Base-by-base conservation (phyloP, 2,888 invertebrate species). In the Diaphora mendica region DNA sequence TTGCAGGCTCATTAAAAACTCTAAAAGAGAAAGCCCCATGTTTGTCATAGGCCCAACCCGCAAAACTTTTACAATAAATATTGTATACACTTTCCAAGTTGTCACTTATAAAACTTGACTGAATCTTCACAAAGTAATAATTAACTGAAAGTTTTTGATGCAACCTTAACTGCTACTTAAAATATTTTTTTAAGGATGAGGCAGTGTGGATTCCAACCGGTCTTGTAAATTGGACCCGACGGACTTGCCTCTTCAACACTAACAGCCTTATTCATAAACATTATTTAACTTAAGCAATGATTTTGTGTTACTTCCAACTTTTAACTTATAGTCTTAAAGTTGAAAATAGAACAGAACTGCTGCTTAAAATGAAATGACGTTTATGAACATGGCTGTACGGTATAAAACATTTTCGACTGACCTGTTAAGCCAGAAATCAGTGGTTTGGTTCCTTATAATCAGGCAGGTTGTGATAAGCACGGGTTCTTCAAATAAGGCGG, bases 61-160 rank as follows among this genome's bases (percentile, higher is more conserved):
- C 51, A 42, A 11, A 26, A 26, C 35, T 62, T 62, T 73, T 62
- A 62, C 42, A 62, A 66, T 59, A 42, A 23, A 20, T 39, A 23
- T 73, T 64, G 35, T 5, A 48, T 59, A 33, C 39, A 48, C 55
- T 74, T 74, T 74, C 74, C 65, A 44, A 62, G 64, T 48, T 64
- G 44, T 68, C 70, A 65, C 30, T 72, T 70, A 51, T 39, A 68
- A 42, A 62, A 77, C 62, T 72, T 65, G 73, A 51, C 42, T 55
- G 64, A 68, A 48, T 70, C 59, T 72, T 67, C 59, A 44, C 44
- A 51, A 55, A 35, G 68, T 42, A 64, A 65, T 67, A 71, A 75
- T 69, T 73, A 26, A 26, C 39, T 44, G 68, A 68, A 75, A 71
- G 72, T 70, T 30, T 65, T 65, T 70, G 64, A 51, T 42, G 65